Evolutionary conservation across 2,113 vertebrate genomes (phyloP), one percentile per base, ranked within the genome.

Genomic region (Nansenia antarctica): DNA sequence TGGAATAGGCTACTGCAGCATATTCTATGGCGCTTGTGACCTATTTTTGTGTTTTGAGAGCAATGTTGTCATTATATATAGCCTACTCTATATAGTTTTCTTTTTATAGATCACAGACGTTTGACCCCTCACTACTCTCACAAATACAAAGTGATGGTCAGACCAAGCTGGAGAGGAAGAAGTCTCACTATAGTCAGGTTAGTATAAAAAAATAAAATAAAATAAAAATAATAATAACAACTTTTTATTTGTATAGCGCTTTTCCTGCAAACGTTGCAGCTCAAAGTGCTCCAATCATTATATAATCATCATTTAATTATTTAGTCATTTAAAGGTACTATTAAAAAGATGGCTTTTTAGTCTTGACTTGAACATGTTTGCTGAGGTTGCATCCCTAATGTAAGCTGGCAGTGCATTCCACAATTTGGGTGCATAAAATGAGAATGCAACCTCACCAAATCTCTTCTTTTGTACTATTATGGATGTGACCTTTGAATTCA

Each of bases 101-200:
- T 53, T 52, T 63, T 74, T 76, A 39, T 77, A 98, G 97, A 89
- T 93, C 93, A 39, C 96, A 94, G 87, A 95, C 91, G 62, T 93
- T 90, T 55, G 93, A 93, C 53, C 75, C 81, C 45, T 84, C 86
- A 0, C 70, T 90, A 64, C 75, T 91, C 67, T 78, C 86, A 72
- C 83, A 86, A 62, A 66, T 87, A 2, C 85, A 87, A 62, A 74
- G 67, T 2, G 89, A 95, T 64, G 75, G 49, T 12, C 90, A 94
- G 34, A 69, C 87, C 9, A 98, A 98, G 85, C 62, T 66, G 8
- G 95, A 97, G 82, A 92, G 94, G 74, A 98, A 96, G 78, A 98
- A 98, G 84, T 90, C 87, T 49, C 85, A 85, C 35, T 94, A 95
- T 74, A 94, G 89, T 85, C 94, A 96, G 94, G 96, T 98, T n/a